Evolutionary conservation across 64 coral and sea anemone genomes (phyloP).

Genomic region (Stichodactyla mertensii): DNA sequence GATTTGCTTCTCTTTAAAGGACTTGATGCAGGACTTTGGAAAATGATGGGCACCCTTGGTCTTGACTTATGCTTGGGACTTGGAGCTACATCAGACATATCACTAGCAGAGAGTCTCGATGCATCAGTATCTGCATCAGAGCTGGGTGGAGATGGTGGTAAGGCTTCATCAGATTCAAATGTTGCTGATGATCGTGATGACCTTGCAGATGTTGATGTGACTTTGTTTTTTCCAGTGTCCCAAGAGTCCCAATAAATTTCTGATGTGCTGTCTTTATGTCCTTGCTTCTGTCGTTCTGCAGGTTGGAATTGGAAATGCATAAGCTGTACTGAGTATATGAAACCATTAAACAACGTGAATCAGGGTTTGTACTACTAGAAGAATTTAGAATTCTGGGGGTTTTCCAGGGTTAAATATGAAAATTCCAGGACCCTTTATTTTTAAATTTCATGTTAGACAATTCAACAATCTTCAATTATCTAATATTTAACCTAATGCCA

Average conservation of each 20-base stretch:
- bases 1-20: slow-evolving; percentile 84
- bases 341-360: no score
- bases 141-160: slow-evolving; percentile 54
- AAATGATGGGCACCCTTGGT: slow-evolving; percentile 24
- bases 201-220: slow-evolving; percentile 39
- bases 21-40: slow-evolving; percentile 1
- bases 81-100: slow-evolving; percentile 45
- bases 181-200: slow-evolving; percentile 75
- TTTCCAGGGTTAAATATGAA: no score
- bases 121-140: slow-evolving; percentile 62
- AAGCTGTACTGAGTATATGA: no score
- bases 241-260: slow-evolving; percentile 85
- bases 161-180: slow-evolving; percentile 60
- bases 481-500: no score
- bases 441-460: no score
- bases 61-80: slow-evolving; percentile 46
- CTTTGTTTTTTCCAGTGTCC: slow-evolving; percentile 40
- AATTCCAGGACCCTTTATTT: no score
- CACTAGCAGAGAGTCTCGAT: slow-evolving; percentile 62
- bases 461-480: no score
- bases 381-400: no score
- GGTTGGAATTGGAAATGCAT: neutral
- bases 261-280: slow-evolving; percentile 89
- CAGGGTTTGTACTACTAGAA: no score
- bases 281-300: slow-evolving; percentile 80